These are phyloP conservation scores for Poecilia gillii DNA, from an alignment of 2,797 vertebrate species.

Conservation along the genomic window DNA sequence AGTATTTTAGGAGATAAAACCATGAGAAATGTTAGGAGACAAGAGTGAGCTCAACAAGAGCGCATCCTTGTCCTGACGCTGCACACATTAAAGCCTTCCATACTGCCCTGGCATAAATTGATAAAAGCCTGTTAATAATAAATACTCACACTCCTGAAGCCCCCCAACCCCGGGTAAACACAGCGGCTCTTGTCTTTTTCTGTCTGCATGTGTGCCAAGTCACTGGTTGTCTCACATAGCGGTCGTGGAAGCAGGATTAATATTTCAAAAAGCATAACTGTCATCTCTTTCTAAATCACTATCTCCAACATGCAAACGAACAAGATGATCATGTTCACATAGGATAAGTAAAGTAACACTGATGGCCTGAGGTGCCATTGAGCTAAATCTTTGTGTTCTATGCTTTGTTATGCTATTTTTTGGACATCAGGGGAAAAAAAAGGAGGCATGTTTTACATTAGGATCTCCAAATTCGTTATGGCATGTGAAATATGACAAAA, in stretches of 20 bases:
- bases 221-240: constrained; percentile 71
- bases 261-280: constrained; percentile 76
- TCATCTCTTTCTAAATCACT: constrained; percentile 56
- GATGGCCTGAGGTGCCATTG: constrained; percentile 28
- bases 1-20: constrained; percentile 13
- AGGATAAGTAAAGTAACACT: constrained; percentile 51
- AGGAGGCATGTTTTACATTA: background rate
- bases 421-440: background rate
- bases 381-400: constrained; percentile 17
- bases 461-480: background rate
- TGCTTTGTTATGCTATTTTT: background rate
- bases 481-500: background rate
- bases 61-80: constrained; percentile 59
- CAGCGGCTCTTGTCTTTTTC: constrained; percentile 23
- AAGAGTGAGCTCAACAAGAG: constrained; percentile 24
- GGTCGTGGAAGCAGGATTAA: constrained; percentile 75
- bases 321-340: constrained; percentile 52
- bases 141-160: constrained; percentile 38
- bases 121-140: constrained; percentile 78
- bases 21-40: constrained; percentile 16
- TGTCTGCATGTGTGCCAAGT: constrained; percentile 66
- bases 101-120: constrained; percentile 75
- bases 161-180: background rate
- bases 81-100: constrained; percentile 65
- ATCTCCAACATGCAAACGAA: constrained; percentile 75